Evolutionary conservation across 2,113 vertebrate genomes (phyloP).

Genomic region (Macroglossus sobrinus): DNA sequence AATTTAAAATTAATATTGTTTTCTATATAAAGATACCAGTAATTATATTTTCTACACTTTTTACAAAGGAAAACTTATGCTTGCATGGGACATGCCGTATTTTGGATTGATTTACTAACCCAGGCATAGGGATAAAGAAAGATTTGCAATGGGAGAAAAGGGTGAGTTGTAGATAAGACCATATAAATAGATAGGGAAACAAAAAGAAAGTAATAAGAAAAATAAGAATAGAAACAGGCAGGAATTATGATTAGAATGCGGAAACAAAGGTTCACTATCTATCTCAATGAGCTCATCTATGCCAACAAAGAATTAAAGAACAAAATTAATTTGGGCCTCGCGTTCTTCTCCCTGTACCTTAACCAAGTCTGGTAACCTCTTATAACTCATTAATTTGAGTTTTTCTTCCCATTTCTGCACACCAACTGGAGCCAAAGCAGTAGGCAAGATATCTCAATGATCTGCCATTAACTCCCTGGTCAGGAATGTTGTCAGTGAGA

Average conservation of each 20-base stretch:
- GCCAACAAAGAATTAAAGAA: not conserved
- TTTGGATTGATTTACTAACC: not conserved
- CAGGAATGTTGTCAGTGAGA: not conserved
- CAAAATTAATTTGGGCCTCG: not conserved
- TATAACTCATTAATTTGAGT: not conserved
- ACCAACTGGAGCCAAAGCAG: not conserved
- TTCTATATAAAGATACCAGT: not conserved
- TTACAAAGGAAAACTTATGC: not conserved
- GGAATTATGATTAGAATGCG: not conserved
- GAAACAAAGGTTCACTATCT: not conserved
- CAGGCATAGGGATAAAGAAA: not conserved
- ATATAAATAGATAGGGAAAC: not conserved
- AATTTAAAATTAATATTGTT: conserved; percentile 3
- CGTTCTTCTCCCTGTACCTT: not conserved
- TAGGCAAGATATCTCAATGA: not conserved
- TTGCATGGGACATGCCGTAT: not conserved
- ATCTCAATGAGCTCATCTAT: not conserved
- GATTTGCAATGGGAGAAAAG: not conserved
- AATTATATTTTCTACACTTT: not conserved
- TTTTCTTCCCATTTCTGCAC: not conserved
- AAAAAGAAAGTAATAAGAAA: not conserved
- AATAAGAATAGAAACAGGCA: not conserved
- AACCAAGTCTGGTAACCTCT: not conserved
- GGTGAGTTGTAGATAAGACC: not conserved
- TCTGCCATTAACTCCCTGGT: not conserved